Percentiles rank a stretch among this genome's conserved stretches.
Evolutionary conservation across 1,140 invertebrate species (phyloP).

Genomic region (Pentalonia nigronervosa): DNA sequence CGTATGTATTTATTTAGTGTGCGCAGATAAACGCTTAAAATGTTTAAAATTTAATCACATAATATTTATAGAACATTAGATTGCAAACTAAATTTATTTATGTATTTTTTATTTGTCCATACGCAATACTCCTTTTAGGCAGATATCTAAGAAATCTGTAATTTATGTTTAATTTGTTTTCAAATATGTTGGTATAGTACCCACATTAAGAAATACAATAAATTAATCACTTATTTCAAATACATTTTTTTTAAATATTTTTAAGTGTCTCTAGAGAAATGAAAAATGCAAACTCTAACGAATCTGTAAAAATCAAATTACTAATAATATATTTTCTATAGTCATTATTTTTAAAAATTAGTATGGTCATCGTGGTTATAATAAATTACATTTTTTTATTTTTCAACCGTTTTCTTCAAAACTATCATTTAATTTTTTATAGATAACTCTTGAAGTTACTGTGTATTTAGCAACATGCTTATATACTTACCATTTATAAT

Average conservation of each 20-base stretch:
- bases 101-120: background rate
- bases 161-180: background rate
- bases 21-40: background rate
- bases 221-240: background rate
- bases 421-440: background rate
- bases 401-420: background rate
- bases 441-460: background rate
- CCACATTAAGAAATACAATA: background rate
- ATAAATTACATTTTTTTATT: background rate
- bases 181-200: background rate
- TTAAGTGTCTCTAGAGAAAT: background rate
- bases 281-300: background rate
- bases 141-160: background rate
- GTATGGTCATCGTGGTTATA: background rate
- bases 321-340: background rate
- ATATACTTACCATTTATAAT: background rate
- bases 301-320: conserved; percentile 11
- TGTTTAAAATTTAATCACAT: background rate
- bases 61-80: background rate
- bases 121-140: background rate
- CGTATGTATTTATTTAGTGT: background rate
- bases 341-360: background rate
- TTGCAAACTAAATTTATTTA: background rate
- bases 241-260: background rate
- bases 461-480: background rate